Percentiles rank a stretch among this genome's conserved stretches.
phyloP scores from a whole-genome alignment of 1,140 invertebrate species.

The Caenorhabditis inopinata region DNA sequence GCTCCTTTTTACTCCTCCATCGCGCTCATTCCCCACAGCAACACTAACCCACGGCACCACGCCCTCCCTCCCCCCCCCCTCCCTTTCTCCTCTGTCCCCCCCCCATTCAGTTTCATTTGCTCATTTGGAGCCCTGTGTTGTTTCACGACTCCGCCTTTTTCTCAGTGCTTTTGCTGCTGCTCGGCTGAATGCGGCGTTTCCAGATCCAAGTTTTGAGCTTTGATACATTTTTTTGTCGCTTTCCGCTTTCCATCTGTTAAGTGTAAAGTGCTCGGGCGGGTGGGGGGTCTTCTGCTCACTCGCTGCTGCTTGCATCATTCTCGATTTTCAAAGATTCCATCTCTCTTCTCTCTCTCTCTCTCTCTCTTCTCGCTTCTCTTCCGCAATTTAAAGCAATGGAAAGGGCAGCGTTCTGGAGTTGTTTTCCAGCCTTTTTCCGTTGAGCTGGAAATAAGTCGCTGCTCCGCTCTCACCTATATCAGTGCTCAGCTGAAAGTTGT shows the following conservation, averaged over 20 bases:
- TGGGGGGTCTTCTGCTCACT: constrained; percentile 14
- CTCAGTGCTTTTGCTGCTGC: too few species aligned
- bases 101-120: constrained; percentile 28
- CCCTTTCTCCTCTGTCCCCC: too few species aligned
- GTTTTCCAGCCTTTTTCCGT: neutral
- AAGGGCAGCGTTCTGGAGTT: neutral
- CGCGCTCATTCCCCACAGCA: too few species aligned
- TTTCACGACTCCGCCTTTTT: neutral
- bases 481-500: too few species aligned
- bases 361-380: neutral
- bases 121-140: constrained; percentile 11
- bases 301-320: neutral
- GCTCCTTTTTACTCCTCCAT: neutral
- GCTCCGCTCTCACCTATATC: too few species aligned
- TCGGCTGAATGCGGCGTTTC: too few species aligned
- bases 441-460: too few species aligned
- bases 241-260: neutral
- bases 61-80: neutral
- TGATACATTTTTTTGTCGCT: neutral
- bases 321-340: constrained; percentile 21
- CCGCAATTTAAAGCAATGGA: neutral
- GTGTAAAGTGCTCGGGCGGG: constrained; percentile 13
- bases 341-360: neutral
- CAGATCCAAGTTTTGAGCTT: constrained; percentile 26
- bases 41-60: neutral